Percentiles rank a stretch among this genome's conserved stretches.
phyloP scores from a whole-genome alignment of 1,140 invertebrate species.

The Papilio machaon region DNA sequence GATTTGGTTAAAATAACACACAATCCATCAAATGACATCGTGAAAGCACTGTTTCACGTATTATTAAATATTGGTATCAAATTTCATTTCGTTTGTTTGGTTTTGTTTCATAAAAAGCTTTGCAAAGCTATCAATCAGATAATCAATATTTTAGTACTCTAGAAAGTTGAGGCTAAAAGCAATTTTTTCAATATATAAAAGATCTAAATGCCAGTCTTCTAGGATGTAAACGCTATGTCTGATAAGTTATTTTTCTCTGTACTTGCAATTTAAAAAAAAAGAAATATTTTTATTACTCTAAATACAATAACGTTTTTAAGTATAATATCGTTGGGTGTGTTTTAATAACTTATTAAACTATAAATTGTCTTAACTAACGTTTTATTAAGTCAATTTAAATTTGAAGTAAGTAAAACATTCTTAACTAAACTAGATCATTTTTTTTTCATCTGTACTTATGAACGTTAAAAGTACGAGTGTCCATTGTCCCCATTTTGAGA shows the following conservation, averaged over 20 bases:
- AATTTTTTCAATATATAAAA: no score
- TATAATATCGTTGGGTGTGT: no score
- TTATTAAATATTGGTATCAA: not conserved
- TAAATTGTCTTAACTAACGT: not conserved
- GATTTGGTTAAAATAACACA: not conserved
- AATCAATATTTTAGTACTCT: not conserved
- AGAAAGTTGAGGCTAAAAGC: not conserved
- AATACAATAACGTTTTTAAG: no score
- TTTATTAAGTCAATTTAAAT: not conserved
- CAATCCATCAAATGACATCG: slow-evolving; percentile 4
- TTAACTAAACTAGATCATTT: slow-evolving; percentile 12
- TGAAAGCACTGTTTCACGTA: not conserved
- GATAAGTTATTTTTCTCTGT: no score
- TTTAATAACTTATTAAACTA: not conserved
- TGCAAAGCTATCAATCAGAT: not conserved
- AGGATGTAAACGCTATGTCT: not conserved
- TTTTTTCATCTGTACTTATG: slow-evolving; percentile 3
- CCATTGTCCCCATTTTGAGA: slow-evolving; percentile 20
- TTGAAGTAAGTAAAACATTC: not conserved
- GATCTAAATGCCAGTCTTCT: no score
- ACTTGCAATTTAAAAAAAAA: no score
- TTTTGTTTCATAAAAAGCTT: not conserved
- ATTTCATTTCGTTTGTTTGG: not conserved
- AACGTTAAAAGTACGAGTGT: not conserved
- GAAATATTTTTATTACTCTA: no score